Conservation (phyloP, 2,797 vertebrate genomes). For the Sebastes oblongus region DNA sequence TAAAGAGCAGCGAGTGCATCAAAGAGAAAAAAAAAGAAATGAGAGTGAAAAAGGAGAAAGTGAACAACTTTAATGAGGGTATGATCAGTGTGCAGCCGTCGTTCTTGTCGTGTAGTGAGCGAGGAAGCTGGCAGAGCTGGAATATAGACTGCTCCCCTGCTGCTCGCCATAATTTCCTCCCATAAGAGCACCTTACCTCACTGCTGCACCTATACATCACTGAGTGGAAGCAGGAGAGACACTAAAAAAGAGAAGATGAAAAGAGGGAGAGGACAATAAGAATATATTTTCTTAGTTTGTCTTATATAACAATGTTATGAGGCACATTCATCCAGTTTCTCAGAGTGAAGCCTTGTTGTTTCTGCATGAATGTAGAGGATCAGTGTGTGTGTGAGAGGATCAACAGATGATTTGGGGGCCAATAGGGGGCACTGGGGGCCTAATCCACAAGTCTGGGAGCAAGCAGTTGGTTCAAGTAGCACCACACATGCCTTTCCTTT, state of each 20-base stretch:
- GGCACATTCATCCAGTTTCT: not conserved
- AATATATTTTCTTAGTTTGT: not conserved
- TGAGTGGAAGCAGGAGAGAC: not conserved
- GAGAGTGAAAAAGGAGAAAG: slow-evolving; percentile 54
- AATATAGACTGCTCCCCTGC: slow-evolving; percentile 44
- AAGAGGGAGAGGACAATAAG: not conserved
- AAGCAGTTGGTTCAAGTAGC: slow-evolving; percentile 13
- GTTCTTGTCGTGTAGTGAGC: slow-evolving; percentile 36
- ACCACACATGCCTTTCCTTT: slow-evolving; percentile 40
- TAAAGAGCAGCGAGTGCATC: slow-evolving; percentile 59
- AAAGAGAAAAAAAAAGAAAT: slow-evolving; percentile 26
- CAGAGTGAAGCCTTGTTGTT: not conserved
- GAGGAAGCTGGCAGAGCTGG: slow-evolving; percentile 17
- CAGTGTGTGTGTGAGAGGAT: slow-evolving; percentile 59
- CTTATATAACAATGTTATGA: not conserved
- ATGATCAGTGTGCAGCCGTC: slow-evolving; percentile 66
- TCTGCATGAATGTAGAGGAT: slow-evolving; percentile 39
- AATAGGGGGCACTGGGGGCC: slow-evolving; percentile 84
- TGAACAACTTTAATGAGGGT: slow-evolving; percentile 66
- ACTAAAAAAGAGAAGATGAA: not conserved
- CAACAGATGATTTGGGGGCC: slow-evolving; percentile 80
- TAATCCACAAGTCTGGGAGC: slow-evolving; percentile 71
- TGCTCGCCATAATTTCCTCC: slow-evolving; percentile 54
- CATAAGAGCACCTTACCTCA: slow-evolving; percentile 42
- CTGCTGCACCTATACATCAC: slow-evolving; percentile 36